Conservation (phyloP, 2,113 vertebrate genomes). For the Anser cygnoides region DNA sequence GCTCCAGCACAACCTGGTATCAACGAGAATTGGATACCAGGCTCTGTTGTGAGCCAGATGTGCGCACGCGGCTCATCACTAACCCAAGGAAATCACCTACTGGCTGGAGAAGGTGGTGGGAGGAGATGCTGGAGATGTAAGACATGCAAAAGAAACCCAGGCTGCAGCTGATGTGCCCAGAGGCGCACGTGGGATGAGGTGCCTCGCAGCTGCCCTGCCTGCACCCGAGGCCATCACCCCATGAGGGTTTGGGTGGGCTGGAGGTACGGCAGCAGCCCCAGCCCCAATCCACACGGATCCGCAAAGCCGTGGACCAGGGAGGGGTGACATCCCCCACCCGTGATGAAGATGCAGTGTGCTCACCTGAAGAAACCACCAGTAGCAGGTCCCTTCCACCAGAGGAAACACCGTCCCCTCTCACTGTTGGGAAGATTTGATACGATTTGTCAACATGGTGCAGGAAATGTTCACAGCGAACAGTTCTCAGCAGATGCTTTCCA, state of each 20-base stretch:
- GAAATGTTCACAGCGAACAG: neutral
- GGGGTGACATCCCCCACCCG: neutral
- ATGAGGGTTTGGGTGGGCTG: neutral
- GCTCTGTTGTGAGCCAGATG: neutral
- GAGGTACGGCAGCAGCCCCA: neutral
- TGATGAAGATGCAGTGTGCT: rapidly evolving
- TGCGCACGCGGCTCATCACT: neutral
- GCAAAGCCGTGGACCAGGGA: rapidly evolving
- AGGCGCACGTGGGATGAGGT: too few species aligned
- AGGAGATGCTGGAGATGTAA: neutral
- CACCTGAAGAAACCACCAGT: neutral
- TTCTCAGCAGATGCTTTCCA: conserved; percentile 2
- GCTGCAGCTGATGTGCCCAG: neutral
- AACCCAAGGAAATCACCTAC: neutral
- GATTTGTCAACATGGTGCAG: neutral
- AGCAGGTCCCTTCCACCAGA: neutral
- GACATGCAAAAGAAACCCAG: neutral
- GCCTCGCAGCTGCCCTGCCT: neutral
- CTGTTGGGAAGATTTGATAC: neutral
- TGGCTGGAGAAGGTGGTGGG: rapidly evolving
- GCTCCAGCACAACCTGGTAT: neutral
- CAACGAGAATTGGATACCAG: neutral
- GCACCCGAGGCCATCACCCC: neutral
- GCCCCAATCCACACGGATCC: rapidly evolving
- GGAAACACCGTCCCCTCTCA: neutral